Conservation (phyloP, 2,113 vertebrate species). For the Barbus barbus region DNA sequence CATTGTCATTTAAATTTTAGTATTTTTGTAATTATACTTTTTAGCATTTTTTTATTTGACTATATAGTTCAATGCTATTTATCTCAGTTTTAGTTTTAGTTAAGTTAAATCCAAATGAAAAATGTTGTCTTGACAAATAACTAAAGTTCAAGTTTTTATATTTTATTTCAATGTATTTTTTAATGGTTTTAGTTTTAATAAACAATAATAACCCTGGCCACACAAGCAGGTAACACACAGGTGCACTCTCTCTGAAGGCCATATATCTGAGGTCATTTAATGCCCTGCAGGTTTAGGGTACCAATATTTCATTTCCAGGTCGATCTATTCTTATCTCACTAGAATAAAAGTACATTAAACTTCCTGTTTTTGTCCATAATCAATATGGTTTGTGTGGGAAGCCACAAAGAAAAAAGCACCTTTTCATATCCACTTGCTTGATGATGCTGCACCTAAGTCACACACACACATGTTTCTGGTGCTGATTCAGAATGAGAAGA, state of each 20-base stretch:
- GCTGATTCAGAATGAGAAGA: conserved; percentile 86
- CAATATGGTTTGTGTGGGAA: conserved; percentile 67
- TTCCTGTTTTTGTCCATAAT: conserved; percentile 72
- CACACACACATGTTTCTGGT: conserved; percentile 59
- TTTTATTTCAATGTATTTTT: too few species aligned
- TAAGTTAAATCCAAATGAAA: too few species aligned
- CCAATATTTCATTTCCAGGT: neutral
- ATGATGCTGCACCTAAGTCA: conserved; percentile 21
- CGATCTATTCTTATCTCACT: conserved; percentile 53
- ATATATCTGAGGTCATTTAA: neutral
- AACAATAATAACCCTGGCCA: neutral
- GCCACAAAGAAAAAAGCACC: conserved; percentile 58
- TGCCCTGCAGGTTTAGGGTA: neutral
- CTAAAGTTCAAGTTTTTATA: too few species aligned
- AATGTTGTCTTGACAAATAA: too few species aligned
- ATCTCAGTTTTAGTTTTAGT: too few species aligned
- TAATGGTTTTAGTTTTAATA: too few species aligned
- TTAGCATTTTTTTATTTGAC: too few species aligned
- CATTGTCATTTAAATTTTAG: too few species aligned
- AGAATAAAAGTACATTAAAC: conserved; percentile 60
- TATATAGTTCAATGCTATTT: too few species aligned
- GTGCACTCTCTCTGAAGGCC: too few species aligned
- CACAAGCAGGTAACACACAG: neutral
- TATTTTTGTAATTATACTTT: too few species aligned
- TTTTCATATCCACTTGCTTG: conserved; percentile 53